Evolutionary conservation across 2,888 invertebrate genomes (phyloP).

Genomic region (Agonopterix arenella): DNA sequence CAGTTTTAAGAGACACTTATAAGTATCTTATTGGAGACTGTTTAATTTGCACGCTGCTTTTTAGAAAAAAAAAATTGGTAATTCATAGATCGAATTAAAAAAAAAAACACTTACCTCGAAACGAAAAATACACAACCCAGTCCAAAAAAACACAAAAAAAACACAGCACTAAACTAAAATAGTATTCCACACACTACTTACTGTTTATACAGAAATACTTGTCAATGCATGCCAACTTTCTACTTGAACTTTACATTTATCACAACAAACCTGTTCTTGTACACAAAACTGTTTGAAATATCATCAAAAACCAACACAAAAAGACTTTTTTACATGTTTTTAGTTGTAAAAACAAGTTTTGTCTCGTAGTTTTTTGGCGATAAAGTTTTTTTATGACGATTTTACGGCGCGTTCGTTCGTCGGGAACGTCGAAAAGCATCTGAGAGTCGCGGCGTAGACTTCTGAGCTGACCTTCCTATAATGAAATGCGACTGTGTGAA

Average conservation of each 20-base stretch:
- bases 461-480: conserved; percentile 43
- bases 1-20: too few relatives aligned
- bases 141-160: conserved; percentile 35
- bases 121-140: conserved; percentile 28
- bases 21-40: too few relatives aligned
- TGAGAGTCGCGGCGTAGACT: conserved; percentile 27
- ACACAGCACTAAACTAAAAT: conserved; percentile 45
- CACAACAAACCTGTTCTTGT: conserved; percentile 2
- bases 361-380: conserved; percentile 29
- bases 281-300: conserved; percentile 5
- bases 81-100: not conserved
- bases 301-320: conserved; percentile 15
- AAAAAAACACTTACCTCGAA: not conserved
- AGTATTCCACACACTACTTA: conserved; percentile 32
- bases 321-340: conserved; percentile 25
- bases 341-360: conserved; percentile 30
- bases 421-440: conserved; percentile 30
- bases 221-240: conserved; percentile 49
- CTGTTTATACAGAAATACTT: conserved; percentile 31
- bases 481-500: conserved; percentile 55
- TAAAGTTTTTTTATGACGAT: conserved; percentile 36
- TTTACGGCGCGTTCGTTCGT: conserved; percentile 28
- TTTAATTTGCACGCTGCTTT: too few relatives aligned
- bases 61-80: not conserved
- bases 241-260: conserved; percentile 27